Conservation (phyloP, 2,888 invertebrate genomes). For the Mamestra brassicae region DNA sequence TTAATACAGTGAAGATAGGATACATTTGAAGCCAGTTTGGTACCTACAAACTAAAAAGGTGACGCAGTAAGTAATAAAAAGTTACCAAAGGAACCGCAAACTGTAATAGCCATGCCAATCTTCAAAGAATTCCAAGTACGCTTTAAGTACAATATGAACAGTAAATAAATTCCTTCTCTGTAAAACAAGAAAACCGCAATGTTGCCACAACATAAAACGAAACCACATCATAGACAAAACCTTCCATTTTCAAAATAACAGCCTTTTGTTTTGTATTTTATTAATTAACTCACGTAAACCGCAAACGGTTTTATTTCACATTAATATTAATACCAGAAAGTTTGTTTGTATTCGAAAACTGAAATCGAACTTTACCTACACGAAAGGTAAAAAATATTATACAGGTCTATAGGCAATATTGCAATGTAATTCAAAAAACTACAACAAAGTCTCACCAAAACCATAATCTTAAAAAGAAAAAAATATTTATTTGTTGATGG, state of each 20-base stretch:
- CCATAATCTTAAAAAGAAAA: no score
- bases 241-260: slow-evolving; percentile 44
- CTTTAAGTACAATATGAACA: slow-evolving; percentile 32
- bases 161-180: slow-evolving; percentile 46
- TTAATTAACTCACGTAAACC: slow-evolving; percentile 47
- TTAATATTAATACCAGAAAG: not conserved
- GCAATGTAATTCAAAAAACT: no score
- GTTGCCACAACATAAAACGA: slow-evolving; percentile 54
- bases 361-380: not conserved
- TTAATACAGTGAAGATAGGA: not conserved
- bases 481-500: no score
- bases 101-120: slow-evolving; percentile 2
- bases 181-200: slow-evolving; percentile 45
- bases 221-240: slow-evolving; percentile 61
- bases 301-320: slow-evolving; percentile 22
- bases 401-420: no score
- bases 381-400: not conserved
- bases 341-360: slow-evolving; percentile 20
- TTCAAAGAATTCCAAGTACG: slow-evolving; percentile 24
- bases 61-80: slow-evolving; percentile 13
- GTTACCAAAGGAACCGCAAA: slow-evolving; percentile 39
- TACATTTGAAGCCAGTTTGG: not conserved
- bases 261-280: slow-evolving; percentile 52
- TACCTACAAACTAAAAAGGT: not conserved
- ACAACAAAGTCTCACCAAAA: no score